These are phyloP conservation scores for Mungos mungo DNA, from an alignment of 2,113 vertebrate genomes.

Conservation along the genomic window DNA sequence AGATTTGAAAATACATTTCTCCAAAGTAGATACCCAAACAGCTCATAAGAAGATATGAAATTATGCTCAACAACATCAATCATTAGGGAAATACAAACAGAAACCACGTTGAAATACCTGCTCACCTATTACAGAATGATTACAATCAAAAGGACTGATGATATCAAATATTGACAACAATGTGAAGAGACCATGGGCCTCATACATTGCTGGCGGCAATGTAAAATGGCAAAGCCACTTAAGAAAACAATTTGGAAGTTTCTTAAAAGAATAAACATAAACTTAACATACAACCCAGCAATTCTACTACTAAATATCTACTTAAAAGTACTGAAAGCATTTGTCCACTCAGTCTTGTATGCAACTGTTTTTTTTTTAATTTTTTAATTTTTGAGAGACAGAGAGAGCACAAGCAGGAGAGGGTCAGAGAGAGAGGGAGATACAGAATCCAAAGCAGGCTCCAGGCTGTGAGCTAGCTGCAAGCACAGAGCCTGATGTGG, in stretches of 20 bases:
- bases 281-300: neutral
- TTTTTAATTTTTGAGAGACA: too few species aligned
- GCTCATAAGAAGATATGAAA: slow-evolving; percentile 8
- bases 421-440: too few species aligned
- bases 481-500: too few species aligned
- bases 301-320: neutral
- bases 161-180: neutral
- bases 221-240: neutral
- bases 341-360: neutral
- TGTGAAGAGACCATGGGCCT: neutral
- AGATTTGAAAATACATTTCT: slow-evolving; percentile 12
- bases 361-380: neutral
- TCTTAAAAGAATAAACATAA: slow-evolving; percentile 40
- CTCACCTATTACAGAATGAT: neutral
- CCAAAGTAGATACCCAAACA: neutral
- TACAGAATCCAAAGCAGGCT: too few species aligned
- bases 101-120: neutral
- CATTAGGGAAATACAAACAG: neutral
- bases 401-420: too few species aligned
- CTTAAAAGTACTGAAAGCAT: neutral
- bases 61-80: neutral
- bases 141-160: neutral
- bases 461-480: too few species aligned
- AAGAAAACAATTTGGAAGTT: neutral
- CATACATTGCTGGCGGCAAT: neutral